phyloP scores from a whole-genome alignment of 2,113 vertebrate species.

The Smithornis capensis region DNA sequence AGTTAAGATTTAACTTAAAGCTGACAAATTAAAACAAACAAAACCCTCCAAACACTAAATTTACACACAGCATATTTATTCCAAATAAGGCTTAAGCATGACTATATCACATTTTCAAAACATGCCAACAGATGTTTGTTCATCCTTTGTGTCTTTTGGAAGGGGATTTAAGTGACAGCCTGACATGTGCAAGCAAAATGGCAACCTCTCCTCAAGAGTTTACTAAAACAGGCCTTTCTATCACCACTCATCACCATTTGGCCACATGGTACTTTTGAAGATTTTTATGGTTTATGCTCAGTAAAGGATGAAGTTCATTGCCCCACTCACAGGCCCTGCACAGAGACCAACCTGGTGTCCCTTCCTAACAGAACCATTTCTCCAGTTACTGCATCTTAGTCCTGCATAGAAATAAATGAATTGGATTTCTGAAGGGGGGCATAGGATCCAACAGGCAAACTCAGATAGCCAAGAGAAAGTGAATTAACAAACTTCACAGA shows the following conservation, averaged over 20 bases:
- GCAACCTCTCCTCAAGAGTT: not conserved
- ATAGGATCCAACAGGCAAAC: not conserved
- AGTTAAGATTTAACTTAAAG: not conserved
- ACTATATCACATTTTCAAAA: not conserved
- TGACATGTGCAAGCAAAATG: not conserved
- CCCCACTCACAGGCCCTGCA: constrained; percentile 4
- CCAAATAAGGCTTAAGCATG: too few species aligned
- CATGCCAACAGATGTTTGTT: not conserved
- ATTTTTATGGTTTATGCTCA: constrained; percentile 40
- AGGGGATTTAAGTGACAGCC: not conserved
- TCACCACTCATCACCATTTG: not conserved
- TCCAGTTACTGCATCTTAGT: constrained; percentile 44
- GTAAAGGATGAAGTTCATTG: constrained; percentile 37
- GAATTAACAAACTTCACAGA: not conserved
- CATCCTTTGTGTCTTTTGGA: not conserved
- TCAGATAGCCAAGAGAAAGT: constrained; percentile 25
- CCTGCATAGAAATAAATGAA: constrained; percentile 10
- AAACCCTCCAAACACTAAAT: not conserved
- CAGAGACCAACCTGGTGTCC: constrained; percentile 14
- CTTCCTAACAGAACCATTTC: constrained; percentile 58
- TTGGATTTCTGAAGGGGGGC: not conserved
- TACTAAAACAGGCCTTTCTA: too few species aligned
- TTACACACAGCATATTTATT: not conserved
- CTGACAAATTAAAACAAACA: not conserved
- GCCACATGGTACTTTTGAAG: not conserved